Base-by-base conservation (phyloP, 2,797 vertebrate species). In the Clarias platycephalus region DNA sequence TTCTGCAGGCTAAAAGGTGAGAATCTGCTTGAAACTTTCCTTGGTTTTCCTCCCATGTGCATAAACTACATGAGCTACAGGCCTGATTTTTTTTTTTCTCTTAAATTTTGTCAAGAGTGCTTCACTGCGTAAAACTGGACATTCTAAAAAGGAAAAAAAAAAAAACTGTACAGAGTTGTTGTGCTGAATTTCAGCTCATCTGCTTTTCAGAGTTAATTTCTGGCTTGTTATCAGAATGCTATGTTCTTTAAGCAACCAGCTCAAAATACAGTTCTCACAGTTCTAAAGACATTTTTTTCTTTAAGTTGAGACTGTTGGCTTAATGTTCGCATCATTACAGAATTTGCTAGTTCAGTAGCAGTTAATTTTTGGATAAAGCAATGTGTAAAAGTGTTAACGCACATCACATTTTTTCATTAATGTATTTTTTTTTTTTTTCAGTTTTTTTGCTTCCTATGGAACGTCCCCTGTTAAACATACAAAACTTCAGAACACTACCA, bases 201-300 rank as follows among this genome's bases (percentile, higher is more conserved):
- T 79, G 83, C 85, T 83, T 81, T 75, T 80, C 13, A 60, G 64
- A 72, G 37, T 86, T 89, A 40, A 49, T 72, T 74, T 87, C 71
- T 82, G 57, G 31, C 58, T 85, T 74, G 67, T 75, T 92, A 91
- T 92, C 90, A 92, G 93, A 31, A 91, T 92, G 91, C 92, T 85
- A 86, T 91, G 91, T 94, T 91, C 90, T 74, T 81, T 89, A 91
- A 80, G 91, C 93, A 92, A 77, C 66, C 63, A 16, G 57, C 13
- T 34, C 78, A 57, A 80, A 49, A 16, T 64, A 66, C 78, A 53
- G 5, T 55, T 80, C 78, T 80, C 63, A 40, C 70, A 68, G 24
- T 53, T 53, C 49, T 24, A 15, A 86, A n/a, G 75, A 40, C 58
- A 13, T 34, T 76, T 76, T 76, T 91, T 53, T 49, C 89, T 92